These are phyloP conservation scores for Cantharis nigra DNA, from an alignment of 2,888 invertebrate genomes.

Conservation along the genomic window DNA sequence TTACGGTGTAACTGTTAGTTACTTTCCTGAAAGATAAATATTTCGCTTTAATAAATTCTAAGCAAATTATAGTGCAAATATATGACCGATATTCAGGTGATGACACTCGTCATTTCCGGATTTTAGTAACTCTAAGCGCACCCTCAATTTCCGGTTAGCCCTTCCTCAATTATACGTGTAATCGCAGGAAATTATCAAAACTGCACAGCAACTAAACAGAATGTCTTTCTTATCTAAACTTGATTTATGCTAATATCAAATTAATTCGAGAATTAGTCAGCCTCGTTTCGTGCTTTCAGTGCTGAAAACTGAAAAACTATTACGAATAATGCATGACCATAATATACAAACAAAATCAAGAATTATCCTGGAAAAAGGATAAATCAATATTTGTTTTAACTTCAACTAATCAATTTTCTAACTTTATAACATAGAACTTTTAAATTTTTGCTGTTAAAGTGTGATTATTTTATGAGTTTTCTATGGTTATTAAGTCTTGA, in stretches of 20 bases:
- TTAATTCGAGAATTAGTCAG: neutral
- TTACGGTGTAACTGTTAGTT: neutral
- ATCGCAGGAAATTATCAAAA: constrained; percentile 58
- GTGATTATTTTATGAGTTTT: neutral
- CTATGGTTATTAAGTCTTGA: neutral
- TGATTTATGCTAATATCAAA: constrained; percentile 42
- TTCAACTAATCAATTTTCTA: neutral
- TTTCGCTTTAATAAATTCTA: neutral
- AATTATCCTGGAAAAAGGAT: neutral
- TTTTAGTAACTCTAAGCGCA: constrained; percentile 53
- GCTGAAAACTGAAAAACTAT: neutral
- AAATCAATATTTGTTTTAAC: neutral
- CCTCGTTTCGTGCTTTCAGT: neutral
- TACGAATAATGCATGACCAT: neutral
- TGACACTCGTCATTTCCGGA: constrained; percentile 56
- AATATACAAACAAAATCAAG: neutral
- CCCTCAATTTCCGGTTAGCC: constrained; percentile 58
- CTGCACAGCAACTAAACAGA: constrained; percentile 48
- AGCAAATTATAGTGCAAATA: neutral
- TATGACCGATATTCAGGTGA: constrained; percentile 38
- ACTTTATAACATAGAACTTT: neutral
- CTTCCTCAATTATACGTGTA: constrained; percentile 55
- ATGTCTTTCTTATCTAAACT: constrained; percentile 50
- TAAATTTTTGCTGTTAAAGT: neutral
- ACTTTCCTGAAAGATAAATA: neutral